Evolutionary conservation across 2,888 invertebrate species (phyloP).

Genomic region (Polymixis flavicincta): DNA sequence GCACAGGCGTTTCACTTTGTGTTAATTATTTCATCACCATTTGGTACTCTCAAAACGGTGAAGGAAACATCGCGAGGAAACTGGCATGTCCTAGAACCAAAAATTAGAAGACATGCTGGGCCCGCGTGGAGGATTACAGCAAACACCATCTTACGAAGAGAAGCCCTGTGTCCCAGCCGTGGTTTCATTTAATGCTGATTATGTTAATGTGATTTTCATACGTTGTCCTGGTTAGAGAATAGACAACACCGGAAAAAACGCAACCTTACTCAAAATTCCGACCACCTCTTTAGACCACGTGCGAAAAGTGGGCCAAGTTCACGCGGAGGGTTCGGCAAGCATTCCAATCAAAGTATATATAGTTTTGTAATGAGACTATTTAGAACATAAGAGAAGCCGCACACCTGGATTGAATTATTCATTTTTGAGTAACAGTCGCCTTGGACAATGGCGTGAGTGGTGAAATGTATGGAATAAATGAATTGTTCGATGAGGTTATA

Average conservation of each 20-base stretch:
- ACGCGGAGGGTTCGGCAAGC: constrained; percentile 46
- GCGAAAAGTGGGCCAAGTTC: constrained; percentile 60
- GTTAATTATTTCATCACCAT: no score
- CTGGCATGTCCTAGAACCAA: no score
- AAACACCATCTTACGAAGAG: no score
- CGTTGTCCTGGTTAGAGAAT: background rate
- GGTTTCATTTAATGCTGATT: no score
- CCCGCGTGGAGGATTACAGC: no score
- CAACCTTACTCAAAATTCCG: constrained; percentile 34
- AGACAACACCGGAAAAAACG: constrained; percentile 30
- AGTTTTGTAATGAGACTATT: constrained; percentile 61
- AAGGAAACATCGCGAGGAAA: no score
- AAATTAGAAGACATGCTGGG: no score
- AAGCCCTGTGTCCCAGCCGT: no score
- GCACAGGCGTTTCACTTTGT: no score
- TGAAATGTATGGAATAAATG: constrained; percentile 50
- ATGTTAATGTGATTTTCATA: no score
- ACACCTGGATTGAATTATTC: constrained; percentile 54
- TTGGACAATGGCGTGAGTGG: constrained; percentile 52
- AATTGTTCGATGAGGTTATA: constrained; percentile 31
- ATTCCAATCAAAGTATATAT: constrained; percentile 61
- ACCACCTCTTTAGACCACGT: constrained; percentile 36
- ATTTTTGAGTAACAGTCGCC: constrained; percentile 56
- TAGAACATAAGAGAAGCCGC: constrained; percentile 57
- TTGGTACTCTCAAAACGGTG: no score